phyloP scores from a whole-genome alignment of 1,140 invertebrate genomes.

The Caenorhabditis latens region DNA sequence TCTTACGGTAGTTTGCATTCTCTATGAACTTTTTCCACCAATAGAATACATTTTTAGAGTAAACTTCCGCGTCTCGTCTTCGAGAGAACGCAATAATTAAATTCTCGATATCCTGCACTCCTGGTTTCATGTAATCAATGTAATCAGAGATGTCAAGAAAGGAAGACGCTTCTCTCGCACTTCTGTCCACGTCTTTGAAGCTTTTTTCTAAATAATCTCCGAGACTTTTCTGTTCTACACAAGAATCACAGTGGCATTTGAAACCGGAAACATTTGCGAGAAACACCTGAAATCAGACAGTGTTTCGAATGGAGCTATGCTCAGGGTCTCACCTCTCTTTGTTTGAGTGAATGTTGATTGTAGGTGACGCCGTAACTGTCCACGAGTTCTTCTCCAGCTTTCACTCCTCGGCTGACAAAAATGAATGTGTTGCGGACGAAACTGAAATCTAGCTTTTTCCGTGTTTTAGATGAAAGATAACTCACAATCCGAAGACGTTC shows the following conservation, averaged over 20 bases:
- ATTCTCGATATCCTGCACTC: slow-evolving; percentile 1
- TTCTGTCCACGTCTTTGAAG: background rate
- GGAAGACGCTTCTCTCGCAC: background rate
- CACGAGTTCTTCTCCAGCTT: slow-evolving; percentile 43
- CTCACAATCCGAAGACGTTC: slow-evolving; percentile 48
- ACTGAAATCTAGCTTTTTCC: slow-evolving; percentile 14
- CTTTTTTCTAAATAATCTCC: background rate
- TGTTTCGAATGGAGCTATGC: background rate
- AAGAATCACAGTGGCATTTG: slow-evolving; percentile 17
- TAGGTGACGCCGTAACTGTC: slow-evolving; percentile 50
- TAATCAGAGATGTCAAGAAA: background rate
- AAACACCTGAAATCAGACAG: slow-evolving; percentile 29
- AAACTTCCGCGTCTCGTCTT: background rate
- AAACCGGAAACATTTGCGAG: slow-evolving; percentile 45
- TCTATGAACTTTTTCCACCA: slow-evolving; percentile 20
- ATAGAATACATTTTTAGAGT: background rate
- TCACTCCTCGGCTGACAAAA: slow-evolving; percentile 45
- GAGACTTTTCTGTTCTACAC: background rate
- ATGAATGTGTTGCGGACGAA: slow-evolving; percentile 40
- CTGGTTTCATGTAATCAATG: background rate
- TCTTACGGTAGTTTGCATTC: background rate
- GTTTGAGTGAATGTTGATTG: background rate
- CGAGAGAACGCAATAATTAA: background rate
- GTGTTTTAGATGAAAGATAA: background rate
- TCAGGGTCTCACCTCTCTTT: slow-evolving; percentile 31